These are phyloP conservation scores for Diaprepes abbreviatus DNA, from an alignment of 2,888 invertebrate genomes.

Conservation along the genomic window DNA sequence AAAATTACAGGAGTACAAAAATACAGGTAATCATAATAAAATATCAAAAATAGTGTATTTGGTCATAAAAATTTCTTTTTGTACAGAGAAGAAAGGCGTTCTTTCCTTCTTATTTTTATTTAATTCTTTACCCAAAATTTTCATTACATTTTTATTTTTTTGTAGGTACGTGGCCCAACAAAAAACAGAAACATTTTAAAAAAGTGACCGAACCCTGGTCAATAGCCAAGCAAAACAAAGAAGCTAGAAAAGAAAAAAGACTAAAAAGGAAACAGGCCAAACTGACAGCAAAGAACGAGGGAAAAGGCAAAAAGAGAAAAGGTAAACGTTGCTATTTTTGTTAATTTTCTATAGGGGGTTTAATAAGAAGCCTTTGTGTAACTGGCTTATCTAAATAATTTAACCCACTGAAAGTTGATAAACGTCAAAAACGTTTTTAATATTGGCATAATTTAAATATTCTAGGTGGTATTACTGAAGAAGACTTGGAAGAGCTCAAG, in stretches of 20 bases:
- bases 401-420: too few relatives aligned
- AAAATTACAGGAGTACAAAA: constrained; percentile 79
- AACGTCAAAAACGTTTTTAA: too few relatives aligned
- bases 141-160: too few relatives aligned
- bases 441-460: constrained; percentile 2
- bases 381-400: too few relatives aligned
- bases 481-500: constrained; percentile 83
- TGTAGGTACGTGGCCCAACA: constrained; percentile 65
- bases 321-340: too few relatives aligned
- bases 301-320: constrained; percentile 67
- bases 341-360: too few relatives aligned
- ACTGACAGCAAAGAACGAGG: constrained; percentile 67
- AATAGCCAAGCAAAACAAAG: constrained; percentile 79
- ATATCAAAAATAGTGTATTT: too few relatives aligned
- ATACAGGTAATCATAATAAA: constrained; percentile 84
- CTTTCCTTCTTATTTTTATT: too few relatives aligned
- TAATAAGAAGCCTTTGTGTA: too few relatives aligned
- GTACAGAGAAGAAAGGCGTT: too few relatives aligned
- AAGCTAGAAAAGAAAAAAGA: constrained; percentile 75
- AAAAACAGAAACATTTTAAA: constrained; percentile 63
- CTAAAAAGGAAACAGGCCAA: constrained; percentile 75
- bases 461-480: constrained; percentile 72
- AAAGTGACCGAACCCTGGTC: constrained; percentile 84
- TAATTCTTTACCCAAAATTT: too few relatives aligned
- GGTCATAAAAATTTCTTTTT: too few relatives aligned